Percentiles rank a stretch among this genome's conserved stretches.
phyloP scores from a whole-genome alignment of 2,888 invertebrate species.

The Iselma pallidipennis region DNA sequence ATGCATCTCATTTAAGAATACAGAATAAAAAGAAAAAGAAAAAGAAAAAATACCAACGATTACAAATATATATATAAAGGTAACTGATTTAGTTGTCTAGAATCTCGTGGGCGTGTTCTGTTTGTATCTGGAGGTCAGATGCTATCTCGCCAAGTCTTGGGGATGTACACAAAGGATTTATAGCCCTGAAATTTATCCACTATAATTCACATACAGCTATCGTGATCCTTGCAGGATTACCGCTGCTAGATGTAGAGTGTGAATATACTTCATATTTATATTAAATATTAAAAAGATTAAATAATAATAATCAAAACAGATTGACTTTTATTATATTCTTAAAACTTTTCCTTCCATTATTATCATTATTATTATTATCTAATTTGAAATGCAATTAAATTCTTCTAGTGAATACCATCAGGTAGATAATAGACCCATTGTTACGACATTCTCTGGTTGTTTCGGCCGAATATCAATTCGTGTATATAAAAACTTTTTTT shows the following conservation, averaged over 20 bases:
- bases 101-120: constrained; percentile 55
- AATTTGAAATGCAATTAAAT: constrained; percentile 46
- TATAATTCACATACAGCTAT: constrained; percentile 46
- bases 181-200: constrained; percentile 53
- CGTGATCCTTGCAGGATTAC: constrained; percentile 13
- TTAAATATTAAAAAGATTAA: too few relatives aligned
- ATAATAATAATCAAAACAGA: too few relatives aligned
- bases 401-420: constrained; percentile 46
- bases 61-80: constrained; percentile 39
- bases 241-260: neutral
- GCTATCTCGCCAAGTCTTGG: constrained; percentile 40
- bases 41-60: neutral
- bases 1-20: constrained; percentile 46
- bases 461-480: constrained; percentile 48
- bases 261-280: too few relatives aligned
- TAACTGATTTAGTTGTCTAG: constrained; percentile 58
- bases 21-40: constrained; percentile 10
- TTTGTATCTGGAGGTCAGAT: constrained; percentile 54
- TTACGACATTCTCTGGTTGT: constrained; percentile 51
- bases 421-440: constrained; percentile 55
- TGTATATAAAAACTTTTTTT: constrained; percentile 11
- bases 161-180: constrained; percentile 52
- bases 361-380: too few relatives aligned
- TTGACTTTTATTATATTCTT: too few relatives aligned
- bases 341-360: too few relatives aligned